Percentiles rank a stretch among this genome's conserved stretches.
phyloP scores from a whole-genome alignment of 2,797 vertebrate species.

The Periophthalmus magnuspinnatus region DNA sequence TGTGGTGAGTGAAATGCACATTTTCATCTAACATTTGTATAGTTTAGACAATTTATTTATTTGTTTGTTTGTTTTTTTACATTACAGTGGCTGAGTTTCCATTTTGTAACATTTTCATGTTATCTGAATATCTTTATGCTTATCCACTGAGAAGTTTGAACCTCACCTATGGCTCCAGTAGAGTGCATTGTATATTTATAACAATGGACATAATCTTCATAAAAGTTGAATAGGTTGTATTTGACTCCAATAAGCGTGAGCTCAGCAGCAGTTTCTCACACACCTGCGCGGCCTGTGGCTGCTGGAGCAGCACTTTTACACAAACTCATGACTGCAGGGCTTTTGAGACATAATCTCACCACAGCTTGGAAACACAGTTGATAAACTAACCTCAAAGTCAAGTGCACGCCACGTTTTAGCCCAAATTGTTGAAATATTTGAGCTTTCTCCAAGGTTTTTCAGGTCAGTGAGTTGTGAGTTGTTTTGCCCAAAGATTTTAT shows the following conservation, averaged over 20 bases:
- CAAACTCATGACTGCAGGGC: conserved; percentile 48
- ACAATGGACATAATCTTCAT: conserved; percentile 26
- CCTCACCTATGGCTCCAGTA: conserved; percentile 12
- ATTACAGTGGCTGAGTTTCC: conserved; percentile 15
- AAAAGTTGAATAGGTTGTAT: conserved; percentile 33
- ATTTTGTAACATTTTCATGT: not conserved
- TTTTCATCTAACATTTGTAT: not conserved
- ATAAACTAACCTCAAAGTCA: conserved; percentile 63
- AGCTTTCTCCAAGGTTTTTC: conserved; percentile 64
- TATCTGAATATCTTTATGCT: not conserved
- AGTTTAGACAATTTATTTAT: conserved; percentile 14
- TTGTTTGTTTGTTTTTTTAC: conserved; percentile 14
- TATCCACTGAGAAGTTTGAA: conserved; percentile 10
- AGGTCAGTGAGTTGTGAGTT: conserved; percentile 37
- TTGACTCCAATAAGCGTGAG: conserved; percentile 24
- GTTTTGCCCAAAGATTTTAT: conserved; percentile 8
- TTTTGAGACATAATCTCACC: conserved; percentile 47
- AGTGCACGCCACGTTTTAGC: conserved; percentile 58
- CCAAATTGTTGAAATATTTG: conserved; percentile 74
- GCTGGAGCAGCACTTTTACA: conserved; percentile 49
- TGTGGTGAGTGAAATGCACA: conserved; percentile 67
- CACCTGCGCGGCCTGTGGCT: conserved; percentile 50
- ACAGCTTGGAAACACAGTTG: conserved; percentile 58
- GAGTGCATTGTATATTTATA: conserved; percentile 15
- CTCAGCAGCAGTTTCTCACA: conserved; percentile 19